Base-by-base conservation (phyloP, 2,113 vertebrate species). In the Dipodomys merriami region DNA sequence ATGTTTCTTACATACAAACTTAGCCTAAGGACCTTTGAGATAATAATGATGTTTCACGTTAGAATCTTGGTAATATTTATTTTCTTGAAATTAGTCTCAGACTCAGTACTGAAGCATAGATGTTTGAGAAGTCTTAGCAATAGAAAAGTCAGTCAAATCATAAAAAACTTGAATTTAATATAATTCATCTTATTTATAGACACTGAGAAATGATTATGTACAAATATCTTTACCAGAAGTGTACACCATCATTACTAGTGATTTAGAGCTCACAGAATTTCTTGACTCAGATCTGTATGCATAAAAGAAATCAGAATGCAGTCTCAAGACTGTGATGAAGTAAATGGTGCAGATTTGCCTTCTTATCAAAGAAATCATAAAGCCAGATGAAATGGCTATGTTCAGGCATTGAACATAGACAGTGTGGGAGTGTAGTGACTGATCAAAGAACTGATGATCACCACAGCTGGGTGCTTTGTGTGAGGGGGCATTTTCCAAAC, bases 261-360 rank as follows among this genome's bases (percentile, higher is more conserved):
- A 73, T 95, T 93, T 85, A 12, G 6, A 92, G 89, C 25, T 46
- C 67, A 74, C 0, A 39, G 10, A 83, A 44, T 83, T 95, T 86
- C 60, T 80, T 89, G 44, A 89, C 10, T 4, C 16, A n/a, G 60
- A 35, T 69, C 29, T 76, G 8, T 5, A 60, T 69, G 8, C 33
- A 83, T 62, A 88, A 73, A 86, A 12, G 85, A 95, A 83, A 93
- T 94, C 25, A 80, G 72, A 68, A 49, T 86, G 83, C 69, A 62
- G 53, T 19, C 27, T 62, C 60, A 87, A 39, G 16, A 90, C 18
- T 6, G 15, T 74, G 20, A 85, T 83, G 44, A 89, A 85, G 44
- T 87, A 72, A 87, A 76, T 30, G 22, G 19, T 53, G 80, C 20
- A 91, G 44, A 88, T 22, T 69, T 91, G 27, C 15, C 16, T 18